Evolutionary conservation across 2,888 invertebrate genomes (phyloP).

Genomic region (Orthonychiurus folsomi): DNA sequence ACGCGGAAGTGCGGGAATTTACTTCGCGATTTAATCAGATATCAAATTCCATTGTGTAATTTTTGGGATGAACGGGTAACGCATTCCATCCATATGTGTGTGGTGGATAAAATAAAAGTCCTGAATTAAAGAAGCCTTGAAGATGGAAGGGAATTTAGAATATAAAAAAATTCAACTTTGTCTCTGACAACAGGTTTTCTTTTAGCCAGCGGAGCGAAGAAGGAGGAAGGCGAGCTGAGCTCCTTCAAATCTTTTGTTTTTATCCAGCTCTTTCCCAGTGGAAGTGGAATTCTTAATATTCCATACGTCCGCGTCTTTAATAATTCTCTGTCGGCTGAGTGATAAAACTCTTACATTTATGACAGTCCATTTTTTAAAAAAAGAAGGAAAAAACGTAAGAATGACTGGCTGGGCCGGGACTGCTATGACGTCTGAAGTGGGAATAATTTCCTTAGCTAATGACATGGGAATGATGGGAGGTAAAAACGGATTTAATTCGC

Average conservation of each 20-base stretch:
- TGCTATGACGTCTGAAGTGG: too few species aligned
- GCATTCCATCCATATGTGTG: too few species aligned
- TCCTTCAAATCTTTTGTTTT: neutral
- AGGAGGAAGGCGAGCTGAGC: too few species aligned
- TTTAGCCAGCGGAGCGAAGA: constrained; percentile 9
- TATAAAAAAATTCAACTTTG: constrained; percentile 11
- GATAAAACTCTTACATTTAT: neutral
- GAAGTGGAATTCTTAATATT: constrained; percentile 1
- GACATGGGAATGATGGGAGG: too few species aligned
- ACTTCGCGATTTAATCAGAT: neutral
- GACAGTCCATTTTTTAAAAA: neutral
- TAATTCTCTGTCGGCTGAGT: neutral
- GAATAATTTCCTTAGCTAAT: too few species aligned
- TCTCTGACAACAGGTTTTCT: constrained; percentile 12
- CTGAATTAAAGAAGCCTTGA: neutral
- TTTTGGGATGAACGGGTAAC: neutral
- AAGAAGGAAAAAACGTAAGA: too few species aligned
- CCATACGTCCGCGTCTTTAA: neutral
- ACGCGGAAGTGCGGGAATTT: neutral
- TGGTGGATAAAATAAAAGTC: too few species aligned
- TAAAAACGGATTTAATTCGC: too few species aligned
- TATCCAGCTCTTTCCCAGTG: neutral
- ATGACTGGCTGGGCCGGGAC: too few species aligned
- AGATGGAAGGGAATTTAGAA: neutral
- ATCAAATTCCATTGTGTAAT: neutral